Conservation (phyloP, 2,113 vertebrate genomes). For the Tor tambroides region DNA sequence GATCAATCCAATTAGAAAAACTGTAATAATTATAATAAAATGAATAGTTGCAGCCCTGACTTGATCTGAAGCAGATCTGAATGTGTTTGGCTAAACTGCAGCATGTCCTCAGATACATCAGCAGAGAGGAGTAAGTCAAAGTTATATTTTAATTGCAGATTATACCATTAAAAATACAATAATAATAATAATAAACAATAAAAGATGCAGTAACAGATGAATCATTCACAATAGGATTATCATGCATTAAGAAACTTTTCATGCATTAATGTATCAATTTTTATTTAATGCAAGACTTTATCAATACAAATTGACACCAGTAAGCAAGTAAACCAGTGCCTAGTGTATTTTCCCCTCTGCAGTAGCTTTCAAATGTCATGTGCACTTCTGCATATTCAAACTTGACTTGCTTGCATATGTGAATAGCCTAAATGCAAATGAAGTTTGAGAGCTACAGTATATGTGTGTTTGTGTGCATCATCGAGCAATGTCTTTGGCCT, state of each 20-base stretch:
- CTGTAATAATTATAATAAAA: not conserved
- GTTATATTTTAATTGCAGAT: not conserved
- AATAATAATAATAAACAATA: not conserved
- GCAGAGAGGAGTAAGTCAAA: not conserved
- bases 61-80: not conserved
- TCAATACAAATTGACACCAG: not conserved
- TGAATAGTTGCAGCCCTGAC: not conserved
- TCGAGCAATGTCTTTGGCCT: too few species aligned
- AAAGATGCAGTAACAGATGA: not conserved
- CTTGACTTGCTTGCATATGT: not conserved
- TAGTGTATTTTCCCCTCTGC: not conserved
- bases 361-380: not conserved
- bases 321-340: not conserved
- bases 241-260: not conserved
- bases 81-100: not conserved
- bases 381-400: not conserved
- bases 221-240: not conserved
- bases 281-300: not conserved
- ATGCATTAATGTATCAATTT: not conserved
- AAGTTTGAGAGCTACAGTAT: not conserved
- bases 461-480: too few species aligned
- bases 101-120: not conserved
- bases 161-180: not conserved
- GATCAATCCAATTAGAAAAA: not conserved
- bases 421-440: not conserved